These are phyloP conservation scores for Neodiprion fabricii DNA, from an alignment of 1,140 invertebrate species.

Conservation along the genomic window DNA sequence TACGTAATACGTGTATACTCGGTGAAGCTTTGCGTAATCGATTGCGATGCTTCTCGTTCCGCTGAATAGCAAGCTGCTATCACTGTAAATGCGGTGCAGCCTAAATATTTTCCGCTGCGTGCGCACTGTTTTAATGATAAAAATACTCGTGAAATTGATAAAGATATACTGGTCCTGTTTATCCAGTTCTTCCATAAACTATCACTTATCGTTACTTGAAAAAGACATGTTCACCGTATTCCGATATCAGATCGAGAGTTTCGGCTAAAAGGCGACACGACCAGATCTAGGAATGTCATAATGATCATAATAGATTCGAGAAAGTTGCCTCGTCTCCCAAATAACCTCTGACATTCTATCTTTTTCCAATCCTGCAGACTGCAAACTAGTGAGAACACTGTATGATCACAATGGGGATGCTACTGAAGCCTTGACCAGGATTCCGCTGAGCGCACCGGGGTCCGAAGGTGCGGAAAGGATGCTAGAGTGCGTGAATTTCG, in stretches of 20 bases:
- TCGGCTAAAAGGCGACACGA: slow-evolving; percentile 11
- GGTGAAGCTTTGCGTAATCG: neutral
- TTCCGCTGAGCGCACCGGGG: neutral
- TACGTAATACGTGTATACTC: neutral
- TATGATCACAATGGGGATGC: neutral
- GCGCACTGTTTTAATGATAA: too few relatives aligned
- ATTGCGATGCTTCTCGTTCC: neutral
- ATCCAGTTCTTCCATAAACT: too few relatives aligned
- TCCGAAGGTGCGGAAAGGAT: neutral
- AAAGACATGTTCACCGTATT: too few relatives aligned
- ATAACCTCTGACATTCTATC: neutral
- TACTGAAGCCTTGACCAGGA: neutral
- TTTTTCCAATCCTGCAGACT: too few relatives aligned
- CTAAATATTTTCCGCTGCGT: too few relatives aligned
- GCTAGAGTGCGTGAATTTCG: neutral
- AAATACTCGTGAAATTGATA: too few relatives aligned
- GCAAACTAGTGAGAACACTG: too few relatives aligned
- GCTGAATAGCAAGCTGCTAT: neutral
- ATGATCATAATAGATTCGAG: neutral
- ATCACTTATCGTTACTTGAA: too few relatives aligned
- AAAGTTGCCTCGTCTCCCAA: neutral
- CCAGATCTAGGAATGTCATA: neutral
- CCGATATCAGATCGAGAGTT: too few relatives aligned
- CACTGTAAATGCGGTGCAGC: too few relatives aligned
- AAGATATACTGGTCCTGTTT: too few relatives aligned